Base-by-base conservation (phyloP, 2,888 invertebrate genomes). In the Coecobrya sp. region DNA sequence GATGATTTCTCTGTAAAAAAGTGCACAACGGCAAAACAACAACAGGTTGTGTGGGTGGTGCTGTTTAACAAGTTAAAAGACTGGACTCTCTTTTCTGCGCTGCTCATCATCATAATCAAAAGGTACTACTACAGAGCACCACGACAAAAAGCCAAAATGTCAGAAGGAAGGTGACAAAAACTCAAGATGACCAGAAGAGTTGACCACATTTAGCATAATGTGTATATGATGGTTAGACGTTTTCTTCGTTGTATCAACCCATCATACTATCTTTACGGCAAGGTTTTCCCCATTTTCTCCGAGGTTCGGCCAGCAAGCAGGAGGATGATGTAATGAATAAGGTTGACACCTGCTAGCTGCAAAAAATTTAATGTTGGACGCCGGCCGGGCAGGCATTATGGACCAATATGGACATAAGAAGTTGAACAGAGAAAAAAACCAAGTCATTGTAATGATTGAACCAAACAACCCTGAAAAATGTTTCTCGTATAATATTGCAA, bases 251-350 rank as follows among this genome's bases (percentile, higher is more conserved):
- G 10, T 13, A 13, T 13, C 10, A 49, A 49, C 5, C 11, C 49
- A 49, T 49, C 49, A 49, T 49, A 10, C 49, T 49, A 49, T 49
- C 49, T 59, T 59, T 59, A 59, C 59, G n/a, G 19, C 59, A 19
- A 59, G 59, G 59, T 59, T 59, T 59, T 59, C 59, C 59, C 59
- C 59, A 59, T 59, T 59, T 59, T 59, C 59, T 19, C 59, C 59
- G 1, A 16, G 5, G 45, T 45, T n/a, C n/a, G n/a, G n/a, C 36
- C 36, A 36, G n/a, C n/a, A n/a, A n/a, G n/a, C n/a, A n/a, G n/a
- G n/a, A n/a, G 2, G 36, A 36, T 36, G 36, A 36, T 36, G 36
- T 36, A 36, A 36, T 36, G 36, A 36, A 4, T n/a, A n/a, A n/a
- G n/a, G 3, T 36, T 36, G 36, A 36, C 36, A 36, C 36, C 36